Evolutionary conservation across 2,888 invertebrate genomes (phyloP).

Genomic region (Saturnia pavonia): DNA sequence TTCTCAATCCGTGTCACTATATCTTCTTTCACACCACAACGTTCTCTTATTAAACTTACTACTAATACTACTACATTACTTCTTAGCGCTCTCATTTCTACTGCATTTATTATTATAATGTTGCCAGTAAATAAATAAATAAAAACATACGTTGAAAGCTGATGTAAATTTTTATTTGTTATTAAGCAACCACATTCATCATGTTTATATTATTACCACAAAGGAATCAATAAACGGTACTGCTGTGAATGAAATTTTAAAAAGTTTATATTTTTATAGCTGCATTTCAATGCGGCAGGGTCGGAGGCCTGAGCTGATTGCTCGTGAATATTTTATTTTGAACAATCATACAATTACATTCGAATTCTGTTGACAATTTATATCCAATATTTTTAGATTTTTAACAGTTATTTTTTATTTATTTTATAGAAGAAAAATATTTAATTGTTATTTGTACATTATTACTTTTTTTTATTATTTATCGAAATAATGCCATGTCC

Average conservation of each 20-base stretch:
- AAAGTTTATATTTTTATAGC: not conserved
- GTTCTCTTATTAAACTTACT: too few relatives aligned
- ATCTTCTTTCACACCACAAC: too few relatives aligned
- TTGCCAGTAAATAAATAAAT: not conserved
- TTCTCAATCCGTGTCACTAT: too few relatives aligned
- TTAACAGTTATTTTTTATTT: too few relatives aligned
- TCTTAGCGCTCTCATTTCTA: too few relatives aligned
- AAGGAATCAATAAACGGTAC: not conserved
- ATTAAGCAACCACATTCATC: not conserved
- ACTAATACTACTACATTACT: too few relatives aligned
- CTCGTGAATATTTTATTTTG: not conserved
- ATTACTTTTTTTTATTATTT: too few relatives aligned
- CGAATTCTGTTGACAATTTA: not conserved
- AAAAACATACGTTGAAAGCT: not conserved
- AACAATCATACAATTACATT: not conserved
- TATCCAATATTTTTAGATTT: not conserved
- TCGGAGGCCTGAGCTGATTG: not conserved
- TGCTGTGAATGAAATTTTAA: not conserved
- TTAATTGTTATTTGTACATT: too few relatives aligned
- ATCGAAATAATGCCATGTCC: too few relatives aligned
- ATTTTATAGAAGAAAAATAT: too few relatives aligned
- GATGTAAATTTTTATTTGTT: not conserved
- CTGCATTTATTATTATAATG: not conserved
- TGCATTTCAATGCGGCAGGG: not conserved
- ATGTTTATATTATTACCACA: not conserved